phyloP scores from a whole-genome alignment of 2,113 vertebrate genomes.

The Nothoprocta perdicaria region DNA sequence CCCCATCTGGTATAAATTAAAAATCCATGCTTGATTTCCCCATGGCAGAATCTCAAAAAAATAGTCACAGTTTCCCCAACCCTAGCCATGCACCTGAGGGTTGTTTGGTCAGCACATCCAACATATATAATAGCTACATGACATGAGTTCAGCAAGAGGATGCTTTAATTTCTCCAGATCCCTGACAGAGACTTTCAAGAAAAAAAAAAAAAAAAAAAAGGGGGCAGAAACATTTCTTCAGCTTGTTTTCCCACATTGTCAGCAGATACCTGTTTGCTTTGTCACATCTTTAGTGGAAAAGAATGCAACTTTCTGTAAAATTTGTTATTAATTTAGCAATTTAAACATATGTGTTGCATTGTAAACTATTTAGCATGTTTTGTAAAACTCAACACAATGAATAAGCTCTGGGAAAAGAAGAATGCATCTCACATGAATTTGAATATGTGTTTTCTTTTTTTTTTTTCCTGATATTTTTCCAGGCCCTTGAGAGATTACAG shows the following conservation, averaged over 20 bases:
- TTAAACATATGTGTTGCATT: background rate
- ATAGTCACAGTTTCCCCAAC: constrained; percentile 23
- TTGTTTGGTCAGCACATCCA: constrained; percentile 17
- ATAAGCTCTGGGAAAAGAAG: background rate
- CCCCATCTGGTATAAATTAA: constrained; percentile 59
- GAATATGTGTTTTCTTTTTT: background rate
- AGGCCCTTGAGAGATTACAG: background rate
- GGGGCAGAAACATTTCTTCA: background rate
- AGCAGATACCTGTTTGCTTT: background rate
- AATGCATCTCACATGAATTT: background rate
- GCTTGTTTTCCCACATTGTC: background rate
- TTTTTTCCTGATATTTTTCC: background rate
- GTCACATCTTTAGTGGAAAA: background rate
- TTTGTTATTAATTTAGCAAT: constrained; percentile 5
- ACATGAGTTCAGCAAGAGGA: background rate
- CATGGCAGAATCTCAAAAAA: constrained; percentile 26
- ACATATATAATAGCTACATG: background rate
- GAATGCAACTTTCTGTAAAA: background rate
- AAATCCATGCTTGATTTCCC: constrained; percentile 26
- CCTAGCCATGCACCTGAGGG: constrained; percentile 26
- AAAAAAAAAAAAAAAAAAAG: fast-evolving
- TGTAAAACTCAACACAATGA: background rate
- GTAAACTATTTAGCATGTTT: background rate
- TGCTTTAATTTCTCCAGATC: background rate
- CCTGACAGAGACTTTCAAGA: background rate